Conservation (phyloP, 2,888 invertebrate genomes). For the Colostygia pectinataria region DNA sequence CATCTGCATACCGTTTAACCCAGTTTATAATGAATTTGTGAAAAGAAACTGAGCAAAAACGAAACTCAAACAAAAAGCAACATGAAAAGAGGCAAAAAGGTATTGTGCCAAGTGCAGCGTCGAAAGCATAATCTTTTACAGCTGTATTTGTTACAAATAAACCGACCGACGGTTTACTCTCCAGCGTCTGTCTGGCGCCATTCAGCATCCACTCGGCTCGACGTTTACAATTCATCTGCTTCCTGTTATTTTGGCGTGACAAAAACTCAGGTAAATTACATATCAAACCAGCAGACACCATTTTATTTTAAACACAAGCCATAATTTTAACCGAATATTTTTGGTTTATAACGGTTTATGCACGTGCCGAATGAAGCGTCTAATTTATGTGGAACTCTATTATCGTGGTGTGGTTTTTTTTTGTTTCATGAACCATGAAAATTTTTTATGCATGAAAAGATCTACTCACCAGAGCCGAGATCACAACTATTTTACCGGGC, state of each 20-base stretch:
- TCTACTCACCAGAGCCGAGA: too few species aligned
- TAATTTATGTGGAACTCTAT: constrained; percentile 28
- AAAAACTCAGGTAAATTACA: constrained; percentile 53
- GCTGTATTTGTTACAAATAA: constrained; percentile 44
- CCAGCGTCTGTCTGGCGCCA: constrained; percentile 41
- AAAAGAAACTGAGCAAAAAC: constrained; percentile 9
- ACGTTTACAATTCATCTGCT: constrained; percentile 45
- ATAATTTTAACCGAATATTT: constrained; percentile 42
- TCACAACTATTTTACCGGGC: too few species aligned
- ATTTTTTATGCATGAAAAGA: too few species aligned
- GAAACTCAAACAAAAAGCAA: constrained; percentile 7
- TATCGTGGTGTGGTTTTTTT: constrained; percentile 21
- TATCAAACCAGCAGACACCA: constrained; percentile 34
- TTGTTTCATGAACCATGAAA: constrained; percentile 13
- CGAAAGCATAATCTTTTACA: constrained; percentile 30
- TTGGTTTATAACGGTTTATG: constrained; percentile 44
- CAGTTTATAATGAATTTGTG: neutral
- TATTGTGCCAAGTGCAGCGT: constrained; percentile 27
- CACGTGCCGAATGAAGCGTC: constrained; percentile 25
- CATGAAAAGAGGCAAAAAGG: constrained; percentile 16
- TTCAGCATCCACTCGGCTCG: constrained; percentile 34
- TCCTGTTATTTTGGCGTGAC: constrained; percentile 47
- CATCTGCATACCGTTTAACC: neutral
- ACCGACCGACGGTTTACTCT: constrained; percentile 36
- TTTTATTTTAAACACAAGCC: constrained; percentile 37